Evolutionary conservation across 2,888 invertebrate species (phyloP), one percentile per base, ranked within the genome.

Genomic region (Cyclophora punctaria): DNA sequence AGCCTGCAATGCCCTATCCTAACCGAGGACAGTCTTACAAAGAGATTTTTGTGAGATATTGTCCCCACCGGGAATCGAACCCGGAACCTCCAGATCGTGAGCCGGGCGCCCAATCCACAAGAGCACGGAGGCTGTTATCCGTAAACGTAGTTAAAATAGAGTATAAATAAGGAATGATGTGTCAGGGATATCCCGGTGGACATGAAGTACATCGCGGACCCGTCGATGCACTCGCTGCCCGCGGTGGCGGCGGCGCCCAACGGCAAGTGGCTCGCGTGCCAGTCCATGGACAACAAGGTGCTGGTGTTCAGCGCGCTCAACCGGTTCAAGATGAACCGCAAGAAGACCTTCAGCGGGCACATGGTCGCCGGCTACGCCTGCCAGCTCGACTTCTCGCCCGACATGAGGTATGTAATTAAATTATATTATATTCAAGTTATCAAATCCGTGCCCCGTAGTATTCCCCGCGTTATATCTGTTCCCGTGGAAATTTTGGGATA

Each of bases 331-430:
- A 94, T 98, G 91, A 98, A 99, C 84, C 90, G 98, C 35, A 99
- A 99, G 83, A 99, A 99, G 83, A 95, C 96, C 0, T 99, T 99
- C 83, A 94, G 94, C 0, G 99, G 99, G 0, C 99, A 99, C 77
- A 99, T 99, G 98, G 99, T 99, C 0, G 98, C 99, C 5, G 99
- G 99, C 0, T 99, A 99, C 82, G 99, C 99, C 0, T 99, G 99
- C 77, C 93, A 95, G 2, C 90, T 98, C 4, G 99, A 99, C 82
- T 99, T 97, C 83, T 98, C 98, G 2, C 99, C 99, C 0, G 99
- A 99, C 75, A 98, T 99, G 98, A 96, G 95, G 94, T 96, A 78
- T 56, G 69, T n/a, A n/a, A n/a, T n/a, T n/a, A n/a, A n/a, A n/a
- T n/a, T 54, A 35, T 47, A 41, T 3, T 7, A 41, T 41, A 43